Evolutionary conservation across 2,797 vertebrate genomes (phyloP).

Genomic region (Fringilla coelebs): DNA sequence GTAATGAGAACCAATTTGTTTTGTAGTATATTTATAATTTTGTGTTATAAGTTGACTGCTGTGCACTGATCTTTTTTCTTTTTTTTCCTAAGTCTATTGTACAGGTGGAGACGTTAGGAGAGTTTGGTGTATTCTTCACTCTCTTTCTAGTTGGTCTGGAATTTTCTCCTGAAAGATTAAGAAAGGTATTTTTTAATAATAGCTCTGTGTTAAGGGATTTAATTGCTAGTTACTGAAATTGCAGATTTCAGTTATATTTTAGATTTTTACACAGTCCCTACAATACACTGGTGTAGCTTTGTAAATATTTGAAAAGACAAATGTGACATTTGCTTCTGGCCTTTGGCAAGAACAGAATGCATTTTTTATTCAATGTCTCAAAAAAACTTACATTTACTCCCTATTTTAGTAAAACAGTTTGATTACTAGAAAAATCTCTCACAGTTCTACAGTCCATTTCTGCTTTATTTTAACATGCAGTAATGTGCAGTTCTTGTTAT

Average conservation of each 20-base stretch:
- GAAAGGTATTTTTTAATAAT: constrained; percentile 82
- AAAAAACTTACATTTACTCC: neutral
- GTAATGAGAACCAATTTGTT: neutral
- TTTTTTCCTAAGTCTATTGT: constrained; percentile 87
- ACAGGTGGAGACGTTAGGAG: constrained; percentile 95
- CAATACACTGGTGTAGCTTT: neutral
- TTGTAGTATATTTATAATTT: neutral
- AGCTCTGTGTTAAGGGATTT: neutral
- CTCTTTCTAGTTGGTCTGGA: constrained; percentile 96
- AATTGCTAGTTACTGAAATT: neutral
- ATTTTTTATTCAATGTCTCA: neutral
- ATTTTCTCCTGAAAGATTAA: constrained; percentile 94
- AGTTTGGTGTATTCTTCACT: constrained; percentile 96
- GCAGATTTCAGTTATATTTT: neutral
- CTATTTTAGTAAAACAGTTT: neutral
- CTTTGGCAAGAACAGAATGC: neutral
- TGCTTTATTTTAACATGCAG: neutral
- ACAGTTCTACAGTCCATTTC: neutral
- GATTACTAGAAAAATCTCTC: neutral
- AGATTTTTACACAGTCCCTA: neutral
- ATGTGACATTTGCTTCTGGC: neutral
- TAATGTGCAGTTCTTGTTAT: neutral
- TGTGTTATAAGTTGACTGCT: neutral
- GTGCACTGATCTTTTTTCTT: neutral
- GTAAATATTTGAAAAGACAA: neutral